Conservation (phyloP, 2,888 invertebrate genomes). For the Lamellibrachia satsuma region DNA sequence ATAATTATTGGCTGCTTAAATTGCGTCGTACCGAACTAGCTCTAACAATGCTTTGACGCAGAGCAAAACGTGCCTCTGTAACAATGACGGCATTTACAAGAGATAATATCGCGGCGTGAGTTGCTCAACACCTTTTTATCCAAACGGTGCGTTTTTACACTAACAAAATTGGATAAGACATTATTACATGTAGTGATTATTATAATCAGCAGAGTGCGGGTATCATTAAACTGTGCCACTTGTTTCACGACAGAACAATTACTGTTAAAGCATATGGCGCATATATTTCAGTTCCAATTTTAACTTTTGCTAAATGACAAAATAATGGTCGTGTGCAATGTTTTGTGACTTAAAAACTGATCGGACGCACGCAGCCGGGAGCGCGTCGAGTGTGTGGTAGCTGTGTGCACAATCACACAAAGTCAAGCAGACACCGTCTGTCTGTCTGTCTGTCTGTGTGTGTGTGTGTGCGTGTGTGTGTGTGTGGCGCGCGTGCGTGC, state of each 20-base stretch:
- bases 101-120: neutral
- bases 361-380: neutral
- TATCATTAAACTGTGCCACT: neutral
- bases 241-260: constrained; percentile 1
- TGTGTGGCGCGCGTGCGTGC: too few species aligned
- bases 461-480: too few species aligned
- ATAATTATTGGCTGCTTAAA: constrained; percentile 17
- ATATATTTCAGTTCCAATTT: constrained; percentile 17
- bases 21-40: neutral
- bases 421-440: neutral
- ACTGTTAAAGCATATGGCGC: constrained; percentile 11
- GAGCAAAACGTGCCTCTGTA: neutral
- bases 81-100: neutral
- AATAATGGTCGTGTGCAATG: constrained; percentile 13
- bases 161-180: constrained; percentile 9
- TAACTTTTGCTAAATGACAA: constrained; percentile 17
- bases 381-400: neutral
- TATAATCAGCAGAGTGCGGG: constrained; percentile 5
- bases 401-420: neutral
- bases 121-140: constrained; percentile 6
- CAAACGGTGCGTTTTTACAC: constrained; percentile 13
- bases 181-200: constrained; percentile 17
- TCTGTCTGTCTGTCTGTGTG: neutral
- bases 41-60: neutral
- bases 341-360: neutral